Base-by-base conservation (phyloP, 2,888 invertebrate genomes). In the Hirtodrosophila confusa region DNA sequence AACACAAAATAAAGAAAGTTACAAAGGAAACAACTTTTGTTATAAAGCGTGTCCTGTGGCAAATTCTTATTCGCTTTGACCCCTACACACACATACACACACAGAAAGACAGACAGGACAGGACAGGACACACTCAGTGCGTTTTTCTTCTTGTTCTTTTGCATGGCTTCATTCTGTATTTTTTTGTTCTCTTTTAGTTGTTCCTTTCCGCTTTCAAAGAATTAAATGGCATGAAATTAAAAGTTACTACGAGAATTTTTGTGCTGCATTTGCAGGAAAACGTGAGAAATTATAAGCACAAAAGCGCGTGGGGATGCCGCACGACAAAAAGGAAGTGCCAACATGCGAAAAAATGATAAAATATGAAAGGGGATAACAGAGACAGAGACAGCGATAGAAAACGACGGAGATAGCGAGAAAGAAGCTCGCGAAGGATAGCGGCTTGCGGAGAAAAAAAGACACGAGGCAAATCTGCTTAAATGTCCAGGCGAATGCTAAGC, bases 171-270 rank as follows among this genome's bases (percentile, higher is more conserved):
- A 77, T 75, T 58, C 80, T 76, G 74, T 65, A 56, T 63, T 58
- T 72, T 74, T 61, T 68, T 62, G 48, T 51, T 61, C 58, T 64
- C 58, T 77, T 63, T 48, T 63, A 45, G 70, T 27, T 31, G 36
- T 56, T 75, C 49, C 69, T 49, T 87, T 88, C 87, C 84, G 87
- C 86, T 85, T 84, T 77, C 86, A 82, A 78, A 88, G 89, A 86
- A 88, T 88, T 86, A 86, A 86, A 88, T 86, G 86, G 86, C 89
- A 86, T 86, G 89, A 86, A 86, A 86, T 86, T 88, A 86, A 86
- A 88, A 86, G 88, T 85, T 88, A 87, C 82, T 70, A 73, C 88
- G 70, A 84, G 80, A 72, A 86, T 82, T 82, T 82, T 82, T 85
- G 88, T 85, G 85, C 85, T 85, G 87, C 88, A 88, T 88, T 87